These are phyloP conservation scores for Lydus trimaculatus DNA, from an alignment of 2,888 invertebrate species.

Conservation along the genomic window DNA sequence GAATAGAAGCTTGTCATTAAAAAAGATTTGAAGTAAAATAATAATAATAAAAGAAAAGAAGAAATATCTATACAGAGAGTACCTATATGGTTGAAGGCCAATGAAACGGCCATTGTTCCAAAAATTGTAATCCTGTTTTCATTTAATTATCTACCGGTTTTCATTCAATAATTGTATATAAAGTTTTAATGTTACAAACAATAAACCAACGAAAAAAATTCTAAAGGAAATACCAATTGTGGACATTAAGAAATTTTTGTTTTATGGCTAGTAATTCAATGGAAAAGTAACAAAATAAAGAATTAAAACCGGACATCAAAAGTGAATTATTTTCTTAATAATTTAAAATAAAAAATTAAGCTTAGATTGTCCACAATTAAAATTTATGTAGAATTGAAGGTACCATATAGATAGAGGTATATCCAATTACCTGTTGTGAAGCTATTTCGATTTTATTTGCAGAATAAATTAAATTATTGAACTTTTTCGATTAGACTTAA, in stretches of 20 bases:
- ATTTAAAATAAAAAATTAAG: neutral
- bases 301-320: neutral
- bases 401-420: neutral
- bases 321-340: neutral
- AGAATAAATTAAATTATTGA: neutral
- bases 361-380: neutral
- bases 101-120: conserved; percentile 4
- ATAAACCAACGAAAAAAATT: neutral
- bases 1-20: neutral
- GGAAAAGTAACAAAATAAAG: neutral
- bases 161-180: conserved; percentile 3
- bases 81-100: conserved; percentile 1
- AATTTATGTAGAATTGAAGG: neutral
- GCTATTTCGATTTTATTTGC: neutral
- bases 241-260: conserved; percentile 5
- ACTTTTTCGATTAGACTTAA: neutral
- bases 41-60: neutral
- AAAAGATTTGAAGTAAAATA: neutral
- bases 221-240: neutral
- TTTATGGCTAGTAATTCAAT: neutral
- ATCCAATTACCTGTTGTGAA: neutral
- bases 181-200: neutral
- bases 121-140: conserved; percentile 2
- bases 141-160: conserved; percentile 1
- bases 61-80: neutral